phyloP scores from a whole-genome alignment of 2,113 vertebrate species.

The Chloropsis hardwickii region DNA sequence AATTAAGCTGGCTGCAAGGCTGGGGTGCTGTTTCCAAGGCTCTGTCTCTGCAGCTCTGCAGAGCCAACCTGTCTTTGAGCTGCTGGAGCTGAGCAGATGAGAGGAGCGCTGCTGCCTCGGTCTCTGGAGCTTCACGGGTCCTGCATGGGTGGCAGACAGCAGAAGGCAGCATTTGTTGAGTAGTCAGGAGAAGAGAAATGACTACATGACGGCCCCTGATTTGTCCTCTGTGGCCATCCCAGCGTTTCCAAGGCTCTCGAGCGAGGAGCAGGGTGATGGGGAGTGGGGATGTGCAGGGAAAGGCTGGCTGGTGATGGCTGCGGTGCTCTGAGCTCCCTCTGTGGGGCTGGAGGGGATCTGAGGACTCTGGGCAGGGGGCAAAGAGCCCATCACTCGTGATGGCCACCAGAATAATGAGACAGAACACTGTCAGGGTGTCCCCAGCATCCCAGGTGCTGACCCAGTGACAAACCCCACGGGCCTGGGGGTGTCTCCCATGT shows the following conservation, averaged over 20 bases:
- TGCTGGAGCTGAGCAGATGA: neutral
- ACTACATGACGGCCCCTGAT: neutral
- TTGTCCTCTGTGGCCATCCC: neutral
- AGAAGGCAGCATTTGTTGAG: neutral
- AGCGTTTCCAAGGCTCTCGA: neutral
- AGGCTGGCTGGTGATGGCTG: neutral
- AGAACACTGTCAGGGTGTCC: neutral
- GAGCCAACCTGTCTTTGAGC: neutral
- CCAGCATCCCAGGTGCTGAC: neutral
- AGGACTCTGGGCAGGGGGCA: neutral
- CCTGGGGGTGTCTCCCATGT: neutral
- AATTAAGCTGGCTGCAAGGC: neutral
- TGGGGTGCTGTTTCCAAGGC: neutral
- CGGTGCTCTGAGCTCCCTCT: neutral
- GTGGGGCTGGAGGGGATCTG: neutral
- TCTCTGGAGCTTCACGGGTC: neutral
- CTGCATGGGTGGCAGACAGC: neutral
- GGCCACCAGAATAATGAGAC: neutral
- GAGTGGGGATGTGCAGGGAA: fast-evolving
- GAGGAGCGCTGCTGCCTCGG: neutral
- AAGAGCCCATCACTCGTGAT: neutral
- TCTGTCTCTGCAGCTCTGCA: neutral
- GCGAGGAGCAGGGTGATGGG: neutral
- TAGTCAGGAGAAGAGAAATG: neutral
- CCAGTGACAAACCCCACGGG: neutral